These are phyloP conservation scores for Galago senegalensis DNA, from an alignment of 2,797 vertebrate genomes.

Conservation along the genomic window DNA sequence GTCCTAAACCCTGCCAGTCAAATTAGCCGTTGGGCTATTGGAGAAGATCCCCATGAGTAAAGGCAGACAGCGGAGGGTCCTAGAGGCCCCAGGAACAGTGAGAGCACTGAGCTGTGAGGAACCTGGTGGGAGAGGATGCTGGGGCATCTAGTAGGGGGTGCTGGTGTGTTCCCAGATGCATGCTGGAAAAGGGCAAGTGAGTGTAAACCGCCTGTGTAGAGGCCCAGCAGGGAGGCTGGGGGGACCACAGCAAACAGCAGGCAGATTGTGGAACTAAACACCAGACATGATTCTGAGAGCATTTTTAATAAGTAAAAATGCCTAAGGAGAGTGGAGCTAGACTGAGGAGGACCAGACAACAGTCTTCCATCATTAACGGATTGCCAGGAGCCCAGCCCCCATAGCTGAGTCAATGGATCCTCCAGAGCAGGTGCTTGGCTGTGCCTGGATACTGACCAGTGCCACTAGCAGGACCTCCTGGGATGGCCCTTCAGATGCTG, in stretches of 20 bases:
- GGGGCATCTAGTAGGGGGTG: neutral
- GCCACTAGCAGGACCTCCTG: neutral
- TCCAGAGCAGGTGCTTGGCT: conserved; percentile 82
- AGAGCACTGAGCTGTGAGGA: neutral
- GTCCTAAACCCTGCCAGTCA: neutral
- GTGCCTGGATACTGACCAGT: conserved; percentile 81
- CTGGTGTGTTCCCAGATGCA: neutral
- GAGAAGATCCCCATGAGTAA: neutral
- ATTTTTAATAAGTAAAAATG: conserved; percentile 90
- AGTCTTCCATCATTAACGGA: conserved; percentile 92
- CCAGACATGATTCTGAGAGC: conserved; percentile 77
- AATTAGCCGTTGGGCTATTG: neutral
- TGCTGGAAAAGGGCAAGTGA: neutral
- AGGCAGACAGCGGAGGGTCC: neutral
- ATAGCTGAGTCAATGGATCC: conserved; percentile 89
- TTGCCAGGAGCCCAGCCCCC: conserved; percentile 84
- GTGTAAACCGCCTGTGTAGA: neutral
- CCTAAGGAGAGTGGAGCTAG: conserved; percentile 89
- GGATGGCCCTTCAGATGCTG: neutral
- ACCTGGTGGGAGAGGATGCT: neutral
- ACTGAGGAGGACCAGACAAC: conserved; percentile 88
- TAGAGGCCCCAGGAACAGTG: neutral
- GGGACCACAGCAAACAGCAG: conserved; percentile 61
- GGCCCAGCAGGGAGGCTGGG: neutral
- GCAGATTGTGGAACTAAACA: conserved; percentile 51